These are phyloP conservation scores for Lycocerus yunnanus DNA, from an alignment of 2,888 invertebrate species.

Conservation along the genomic window DNA sequence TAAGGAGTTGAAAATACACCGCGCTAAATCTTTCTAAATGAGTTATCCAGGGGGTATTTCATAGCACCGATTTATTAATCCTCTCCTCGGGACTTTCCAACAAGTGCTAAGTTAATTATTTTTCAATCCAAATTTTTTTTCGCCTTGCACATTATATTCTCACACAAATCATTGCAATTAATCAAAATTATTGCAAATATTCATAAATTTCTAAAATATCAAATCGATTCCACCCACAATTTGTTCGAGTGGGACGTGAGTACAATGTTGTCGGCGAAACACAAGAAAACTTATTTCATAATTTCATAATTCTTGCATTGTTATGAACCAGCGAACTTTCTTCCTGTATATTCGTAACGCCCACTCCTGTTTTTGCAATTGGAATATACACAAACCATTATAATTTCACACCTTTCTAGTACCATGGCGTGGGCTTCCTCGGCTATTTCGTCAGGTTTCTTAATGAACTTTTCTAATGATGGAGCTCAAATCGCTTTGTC, in stretches of 20 bases:
- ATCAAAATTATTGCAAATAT: slow-evolving; percentile 23
- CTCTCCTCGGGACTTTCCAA: neutral
- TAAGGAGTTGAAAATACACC: slow-evolving; percentile 40
- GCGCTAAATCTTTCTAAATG: slow-evolving; percentile 33
- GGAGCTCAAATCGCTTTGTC: neutral
- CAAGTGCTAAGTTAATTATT: slow-evolving; percentile 19
- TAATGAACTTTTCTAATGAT: slow-evolving; percentile 17
- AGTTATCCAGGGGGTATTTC: slow-evolving; percentile 33
- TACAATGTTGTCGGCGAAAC: slow-evolving; percentile 35
- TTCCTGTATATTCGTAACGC: slow-evolving; percentile 43
- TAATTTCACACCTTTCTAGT: slow-evolving; percentile 41
- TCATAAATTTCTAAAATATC: slow-evolving; percentile 26
- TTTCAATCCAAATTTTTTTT: neutral
- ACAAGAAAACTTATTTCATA: slow-evolving; percentile 45
- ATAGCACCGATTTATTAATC: slow-evolving; percentile 17
- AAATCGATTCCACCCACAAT: slow-evolving; percentile 26
- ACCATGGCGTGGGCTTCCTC: slow-evolving; percentile 23
- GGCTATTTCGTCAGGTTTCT: slow-evolving; percentile 19
- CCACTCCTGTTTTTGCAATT: slow-evolving; percentile 42
- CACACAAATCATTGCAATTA: slow-evolving; percentile 20
- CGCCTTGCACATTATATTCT: slow-evolving; percentile 7
- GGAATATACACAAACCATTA: slow-evolving; percentile 33
- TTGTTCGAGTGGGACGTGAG: slow-evolving; percentile 19
- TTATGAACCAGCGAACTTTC: slow-evolving; percentile 43
- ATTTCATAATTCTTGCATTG: slow-evolving; percentile 48